Evolutionary conservation across 2,113 vertebrate species (phyloP).

Genomic region (Cheilinus undulatus): DNA sequence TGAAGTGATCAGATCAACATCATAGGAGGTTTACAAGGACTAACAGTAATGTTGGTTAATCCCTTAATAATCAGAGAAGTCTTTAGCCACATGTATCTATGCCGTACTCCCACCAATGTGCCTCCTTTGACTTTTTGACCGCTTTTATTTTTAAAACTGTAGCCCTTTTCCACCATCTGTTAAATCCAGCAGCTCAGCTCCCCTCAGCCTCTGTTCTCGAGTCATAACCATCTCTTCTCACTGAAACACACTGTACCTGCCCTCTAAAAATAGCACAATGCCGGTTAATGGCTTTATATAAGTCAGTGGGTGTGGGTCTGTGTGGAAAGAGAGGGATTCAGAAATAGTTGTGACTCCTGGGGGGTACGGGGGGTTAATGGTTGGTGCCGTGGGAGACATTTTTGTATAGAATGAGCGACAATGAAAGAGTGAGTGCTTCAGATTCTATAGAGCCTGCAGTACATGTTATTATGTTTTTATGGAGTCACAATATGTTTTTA

Average conservation of each 20-base stretch:
- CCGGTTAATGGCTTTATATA: slow-evolving; percentile 79
- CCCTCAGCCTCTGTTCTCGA: slow-evolving; percentile 20
- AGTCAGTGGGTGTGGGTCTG: slow-evolving; percentile 63
- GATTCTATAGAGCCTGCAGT: not conserved
- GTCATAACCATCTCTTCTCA: slow-evolving; percentile 43
- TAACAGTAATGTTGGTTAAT: not conserved
- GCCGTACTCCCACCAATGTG: not conserved
- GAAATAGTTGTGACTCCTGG: slow-evolving; percentile 40
- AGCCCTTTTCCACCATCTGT: slow-evolving; percentile 32
- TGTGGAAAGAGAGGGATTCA: slow-evolving; percentile 13
- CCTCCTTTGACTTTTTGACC: slow-evolving; percentile 11
- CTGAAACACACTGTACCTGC: slow-evolving; percentile 69
- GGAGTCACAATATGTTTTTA: too few species aligned
- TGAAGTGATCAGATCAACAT: not conserved
- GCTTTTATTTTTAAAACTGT: slow-evolving; percentile 27
- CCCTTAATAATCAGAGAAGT: not conserved
- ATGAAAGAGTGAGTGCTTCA: not conserved
- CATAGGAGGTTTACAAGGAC: not conserved
- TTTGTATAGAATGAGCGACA: not conserved
- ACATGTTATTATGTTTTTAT: not conserved
- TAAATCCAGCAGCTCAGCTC: slow-evolving; percentile 22
- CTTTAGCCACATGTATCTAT: not conserved
- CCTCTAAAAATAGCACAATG: slow-evolving; percentile 69
- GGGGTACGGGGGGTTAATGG: slow-evolving; percentile 34
- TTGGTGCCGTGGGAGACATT: not conserved